Evolutionary conservation across 2,888 invertebrate species (phyloP).

Genomic region (Phlogophora meticulosa): DNA sequence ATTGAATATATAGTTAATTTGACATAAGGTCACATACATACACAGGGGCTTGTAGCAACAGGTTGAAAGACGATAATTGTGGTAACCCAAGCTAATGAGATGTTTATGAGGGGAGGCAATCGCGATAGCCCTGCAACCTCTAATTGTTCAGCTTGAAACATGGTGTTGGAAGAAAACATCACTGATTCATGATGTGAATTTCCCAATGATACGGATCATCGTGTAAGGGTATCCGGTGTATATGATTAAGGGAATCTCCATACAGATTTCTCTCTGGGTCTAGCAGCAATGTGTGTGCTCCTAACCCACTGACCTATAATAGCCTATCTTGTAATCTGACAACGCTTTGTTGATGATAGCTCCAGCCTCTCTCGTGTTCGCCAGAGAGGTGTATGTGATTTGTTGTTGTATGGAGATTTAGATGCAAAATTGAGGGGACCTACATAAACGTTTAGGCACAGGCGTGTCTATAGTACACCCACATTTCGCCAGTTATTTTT

Average conservation of each 20-base stretch:
- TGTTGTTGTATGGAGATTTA: constrained; percentile 22
- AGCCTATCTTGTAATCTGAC: constrained; percentile 57
- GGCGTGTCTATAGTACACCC: no score
- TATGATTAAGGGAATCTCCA: constrained; percentile 26
- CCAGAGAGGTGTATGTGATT: constrained; percentile 19
- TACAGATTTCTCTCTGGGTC: constrained; percentile 43
- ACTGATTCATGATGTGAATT: constrained; percentile 52
- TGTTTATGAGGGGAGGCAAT: constrained; percentile 56
- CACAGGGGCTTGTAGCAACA: constrained; percentile 43
- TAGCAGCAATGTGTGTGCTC: constrained; percentile 4
- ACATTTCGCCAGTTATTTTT: no score
- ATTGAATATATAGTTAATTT: constrained; percentile 56
- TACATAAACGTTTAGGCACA: no score
- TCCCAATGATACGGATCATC: constrained; percentile 51
- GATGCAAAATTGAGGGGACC: not conserved
- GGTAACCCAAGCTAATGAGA: constrained; percentile 54
- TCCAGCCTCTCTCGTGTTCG: constrained; percentile 42
- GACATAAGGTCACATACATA: constrained; percentile 60
- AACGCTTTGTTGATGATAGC: constrained; percentile 41
- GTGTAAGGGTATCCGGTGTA: constrained; percentile 38
- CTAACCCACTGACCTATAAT: constrained; percentile 33
- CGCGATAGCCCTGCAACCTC: constrained; percentile 54
- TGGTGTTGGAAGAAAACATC: constrained; percentile 50
- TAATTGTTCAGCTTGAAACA: constrained; percentile 52
- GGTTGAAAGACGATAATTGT: constrained; percentile 64